Evolutionary conservation across 1,140 invertebrate genomes (phyloP).

Genomic region (Diabrotica undecimpunctata): DNA sequence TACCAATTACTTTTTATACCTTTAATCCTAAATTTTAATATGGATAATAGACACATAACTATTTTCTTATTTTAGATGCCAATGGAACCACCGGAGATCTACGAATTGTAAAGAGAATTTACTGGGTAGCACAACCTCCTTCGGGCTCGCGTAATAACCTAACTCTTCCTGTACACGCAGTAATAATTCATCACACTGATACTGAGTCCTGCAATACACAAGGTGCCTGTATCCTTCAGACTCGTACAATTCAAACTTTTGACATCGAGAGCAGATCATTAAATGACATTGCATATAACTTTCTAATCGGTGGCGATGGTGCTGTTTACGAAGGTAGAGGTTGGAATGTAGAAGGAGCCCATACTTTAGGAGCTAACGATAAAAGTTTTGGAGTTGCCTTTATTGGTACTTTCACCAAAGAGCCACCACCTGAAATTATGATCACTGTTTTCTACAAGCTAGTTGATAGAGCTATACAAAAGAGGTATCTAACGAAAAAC

Average conservation of each 20-base stretch:
- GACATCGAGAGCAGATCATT: conserved; percentile 65
- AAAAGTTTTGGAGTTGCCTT: conserved; percentile 64
- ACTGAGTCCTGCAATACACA: conserved; percentile 48
- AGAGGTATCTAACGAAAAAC: conserved; percentile 34
- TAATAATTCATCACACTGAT: conserved; percentile 47
- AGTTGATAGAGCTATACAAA: conserved; percentile 38
- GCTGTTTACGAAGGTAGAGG: conserved; percentile 62
- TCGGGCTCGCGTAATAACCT: conserved; percentile 45
- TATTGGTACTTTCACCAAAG: conserved; percentile 59
- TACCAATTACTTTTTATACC: too few relatives aligned
- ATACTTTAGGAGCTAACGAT: conserved; percentile 58
- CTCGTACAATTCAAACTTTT: conserved; percentile 59
- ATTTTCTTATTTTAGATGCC: conserved; percentile 24
- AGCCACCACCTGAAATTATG: conserved; percentile 28
- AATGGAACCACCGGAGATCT: conserved; percentile 19
- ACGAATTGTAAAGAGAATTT: conserved; percentile 32
- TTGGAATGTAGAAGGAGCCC: conserved; percentile 56
- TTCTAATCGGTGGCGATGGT: conserved; percentile 71
- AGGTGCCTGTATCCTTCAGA: conserved; percentile 41
- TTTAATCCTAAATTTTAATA: too few relatives aligned
- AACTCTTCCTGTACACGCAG: conserved; percentile 44
- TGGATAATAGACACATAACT: too few relatives aligned
- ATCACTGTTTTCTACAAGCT: conserved; percentile 35
- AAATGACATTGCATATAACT: conserved; percentile 70
- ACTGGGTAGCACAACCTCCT: conserved; percentile 62